These are phyloP conservation scores for Carassius carassius DNA, from an alignment of 2,113 vertebrate genomes.

Conservation along the genomic window DNA sequence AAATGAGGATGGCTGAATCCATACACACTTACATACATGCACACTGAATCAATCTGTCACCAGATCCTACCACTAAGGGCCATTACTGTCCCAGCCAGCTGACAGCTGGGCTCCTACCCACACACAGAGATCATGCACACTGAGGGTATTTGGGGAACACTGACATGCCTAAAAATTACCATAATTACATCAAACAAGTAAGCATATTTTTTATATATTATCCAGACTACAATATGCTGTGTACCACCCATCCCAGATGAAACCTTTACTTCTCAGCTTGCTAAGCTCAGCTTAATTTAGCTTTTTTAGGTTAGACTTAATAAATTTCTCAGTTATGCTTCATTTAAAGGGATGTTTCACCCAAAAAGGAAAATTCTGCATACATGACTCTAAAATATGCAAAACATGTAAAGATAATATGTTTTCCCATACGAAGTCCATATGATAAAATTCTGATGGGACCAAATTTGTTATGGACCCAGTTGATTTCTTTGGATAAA, in stretches of 20 bases:
- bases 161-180: constrained; percentile 3
- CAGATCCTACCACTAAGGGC: constrained; percentile 42
- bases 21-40: constrained; percentile 40
- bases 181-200: neutral
- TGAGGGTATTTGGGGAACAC: constrained; percentile 19
- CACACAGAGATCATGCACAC: constrained; percentile 79
- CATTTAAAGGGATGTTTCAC: neutral
- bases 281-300: neutral
- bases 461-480: neutral
- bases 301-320: neutral
- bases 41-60: constrained; percentile 45
- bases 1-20: constrained; percentile 25
- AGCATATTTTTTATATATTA: neutral
- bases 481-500: neutral
- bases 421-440: neutral
- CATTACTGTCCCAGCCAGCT: constrained; percentile 47
- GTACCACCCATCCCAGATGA: neutral
- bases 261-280: neutral
- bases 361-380: neutral
- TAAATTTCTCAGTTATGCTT: neutral
- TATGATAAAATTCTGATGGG: neutral
- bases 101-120: constrained; percentile 87
- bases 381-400: neutral
- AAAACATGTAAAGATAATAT: neutral
- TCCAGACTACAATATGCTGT: neutral